Percentiles rank a stretch among this genome's conserved stretches.
phyloP scores from a whole-genome alignment of 2,113 vertebrate genomes.

The Gallinago paraguaiae region DNA sequence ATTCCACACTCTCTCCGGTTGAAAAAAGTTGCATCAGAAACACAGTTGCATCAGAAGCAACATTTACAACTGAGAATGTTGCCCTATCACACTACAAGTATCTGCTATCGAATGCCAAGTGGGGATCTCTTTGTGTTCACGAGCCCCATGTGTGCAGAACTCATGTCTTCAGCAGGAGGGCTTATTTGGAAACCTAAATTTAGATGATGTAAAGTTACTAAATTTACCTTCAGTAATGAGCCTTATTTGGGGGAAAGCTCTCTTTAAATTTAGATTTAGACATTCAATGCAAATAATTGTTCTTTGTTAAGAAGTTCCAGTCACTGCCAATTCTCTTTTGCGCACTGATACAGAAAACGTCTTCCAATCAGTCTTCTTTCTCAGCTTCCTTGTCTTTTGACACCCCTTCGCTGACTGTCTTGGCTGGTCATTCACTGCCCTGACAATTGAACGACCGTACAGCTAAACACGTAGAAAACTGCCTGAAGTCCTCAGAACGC shows the following conservation, averaged over 20 bases:
- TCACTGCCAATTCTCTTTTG: not conserved
- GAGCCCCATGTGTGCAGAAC: not conserved
- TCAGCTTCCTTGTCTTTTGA: not conserved
- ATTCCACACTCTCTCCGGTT: not conserved
- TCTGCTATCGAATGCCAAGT: not conserved
- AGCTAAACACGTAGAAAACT: not conserved
- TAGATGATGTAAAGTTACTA: not conserved
- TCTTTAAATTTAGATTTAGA: constrained; percentile 14
- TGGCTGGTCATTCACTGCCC: not conserved
- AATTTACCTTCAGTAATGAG: not conserved
- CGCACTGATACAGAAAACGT: not conserved
- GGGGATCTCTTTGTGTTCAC: not conserved
- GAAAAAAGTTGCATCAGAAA: not conserved
- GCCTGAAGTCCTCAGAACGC: not conserved
- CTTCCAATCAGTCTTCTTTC: not conserved
- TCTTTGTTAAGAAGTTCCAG: constrained; percentile 21
- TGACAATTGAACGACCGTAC: not conserved
- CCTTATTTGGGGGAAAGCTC: not conserved
- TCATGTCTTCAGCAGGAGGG: not conserved
- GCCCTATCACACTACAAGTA: not conserved
- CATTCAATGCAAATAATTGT: not conserved
- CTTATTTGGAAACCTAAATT: not conserved
- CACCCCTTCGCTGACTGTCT: not conserved
- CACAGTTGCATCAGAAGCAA: not conserved
- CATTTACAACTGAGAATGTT: too few relatives aligned